phyloP scores from a whole-genome alignment of 2,113 vertebrate genomes.

The Myiozetetes cayanensis region DNA sequence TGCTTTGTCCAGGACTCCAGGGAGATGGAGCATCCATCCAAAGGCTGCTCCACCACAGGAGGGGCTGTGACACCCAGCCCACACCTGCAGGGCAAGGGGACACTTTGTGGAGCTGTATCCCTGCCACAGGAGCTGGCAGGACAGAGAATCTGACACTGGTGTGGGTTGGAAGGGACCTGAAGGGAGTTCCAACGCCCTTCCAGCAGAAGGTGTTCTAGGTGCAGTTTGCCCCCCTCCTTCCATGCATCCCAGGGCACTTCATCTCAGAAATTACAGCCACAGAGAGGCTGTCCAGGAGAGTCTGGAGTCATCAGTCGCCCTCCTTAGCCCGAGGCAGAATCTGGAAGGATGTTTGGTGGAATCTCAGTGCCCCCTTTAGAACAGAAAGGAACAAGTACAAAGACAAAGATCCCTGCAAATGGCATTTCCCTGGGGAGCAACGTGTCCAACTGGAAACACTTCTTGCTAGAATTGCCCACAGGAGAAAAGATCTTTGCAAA shows the following conservation, averaged over 20 bases:
- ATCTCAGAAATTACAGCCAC: background rate
- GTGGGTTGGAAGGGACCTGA: background rate
- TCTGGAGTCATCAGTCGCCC: background rate
- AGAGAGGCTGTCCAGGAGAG: background rate
- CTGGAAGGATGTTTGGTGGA: background rate
- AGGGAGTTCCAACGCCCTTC: background rate
- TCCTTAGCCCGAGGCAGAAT: background rate
- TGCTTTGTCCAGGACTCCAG: background rate
- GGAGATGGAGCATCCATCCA: background rate
- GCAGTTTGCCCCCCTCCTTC: background rate
- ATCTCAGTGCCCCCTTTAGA: background rate
- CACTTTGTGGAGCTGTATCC: background rate
- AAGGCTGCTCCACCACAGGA: background rate
- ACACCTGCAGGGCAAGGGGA: background rate
- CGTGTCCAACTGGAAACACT: background rate
- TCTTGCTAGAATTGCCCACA: background rate
- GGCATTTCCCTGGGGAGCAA: slow-evolving; percentile 34
- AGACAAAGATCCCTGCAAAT: background rate
- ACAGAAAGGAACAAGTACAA: background rate
- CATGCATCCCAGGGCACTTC: background rate
- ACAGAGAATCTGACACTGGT: background rate
- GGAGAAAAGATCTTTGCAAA: slow-evolving; percentile 24
- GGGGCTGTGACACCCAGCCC: background rate
- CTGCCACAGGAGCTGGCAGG: background rate
- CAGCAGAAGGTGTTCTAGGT: background rate